Evolutionary conservation across 2,797 vertebrate genomes (phyloP), one percentile per base, ranked within the genome.

Genomic region (Danio jaintianensis): DNA sequence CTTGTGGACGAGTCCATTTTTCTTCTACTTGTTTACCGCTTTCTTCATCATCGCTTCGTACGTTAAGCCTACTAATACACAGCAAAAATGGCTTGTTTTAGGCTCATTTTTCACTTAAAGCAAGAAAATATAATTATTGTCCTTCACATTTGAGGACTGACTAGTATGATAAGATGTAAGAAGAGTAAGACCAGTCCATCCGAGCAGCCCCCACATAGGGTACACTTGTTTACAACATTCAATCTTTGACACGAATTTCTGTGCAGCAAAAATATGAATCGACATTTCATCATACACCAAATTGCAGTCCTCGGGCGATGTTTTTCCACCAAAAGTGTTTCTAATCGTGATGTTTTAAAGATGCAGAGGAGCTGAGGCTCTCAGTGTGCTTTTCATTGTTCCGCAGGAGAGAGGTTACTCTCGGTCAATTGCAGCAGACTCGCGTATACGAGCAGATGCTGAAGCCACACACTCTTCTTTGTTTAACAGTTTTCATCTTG

Each of bases 361-460:
- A 71, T 62, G 66, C 9, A 29, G 1, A 45, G 18, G 47, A 63
- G 45, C 50, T 50, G 38, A 29, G 13, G 73, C 20, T n/a, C 50
- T 48, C 42, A 1, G 38, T 9, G 76, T 13, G 75, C 12, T 53
- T 88, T 87, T 90, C 83, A 91, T 91, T 94, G 91, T 91, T 91
- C 86, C 59, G 55, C 20, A 50, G 81, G 55, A 79, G 80, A 89
- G 81, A 84, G 93, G 93, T 94, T 92, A 94, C 90, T 92, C 45
- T 92, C 94, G 93, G 93, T 92, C 93, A 93, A 86, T 80, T 67
- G 45, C 43, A 58, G 80, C 82, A 84, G 75, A 59, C 53, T 72
- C 74, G 48, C 22, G 38, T 43, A 66, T 69, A 68, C 29, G 22
- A 15, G 45, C 71, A 75, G 84, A 86, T 87, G 85, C 84, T 76